Percentiles rank a stretch among this genome's conserved stretches.
Evolutionary conservation across 2,113 vertebrate species (phyloP).

Genomic region (Eulemur macaco): DNA sequence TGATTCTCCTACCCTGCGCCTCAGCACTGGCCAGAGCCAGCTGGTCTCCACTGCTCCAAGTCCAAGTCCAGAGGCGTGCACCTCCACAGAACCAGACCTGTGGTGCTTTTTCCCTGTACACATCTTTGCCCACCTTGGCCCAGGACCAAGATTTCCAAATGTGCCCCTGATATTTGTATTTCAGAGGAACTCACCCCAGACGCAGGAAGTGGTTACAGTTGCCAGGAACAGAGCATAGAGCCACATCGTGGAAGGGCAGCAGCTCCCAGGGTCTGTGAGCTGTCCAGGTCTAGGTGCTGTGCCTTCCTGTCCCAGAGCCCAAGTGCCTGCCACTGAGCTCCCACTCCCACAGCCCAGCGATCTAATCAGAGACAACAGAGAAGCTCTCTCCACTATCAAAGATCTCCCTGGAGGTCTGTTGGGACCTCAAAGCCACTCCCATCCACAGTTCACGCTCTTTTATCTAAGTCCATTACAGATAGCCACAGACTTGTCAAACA

Average conservation of each 20-base stretch:
- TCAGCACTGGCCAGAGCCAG: not conserved
- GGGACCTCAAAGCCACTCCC: not conserved
- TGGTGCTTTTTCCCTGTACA: fast-evolving
- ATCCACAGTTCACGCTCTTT: not conserved
- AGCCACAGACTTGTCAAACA: not conserved
- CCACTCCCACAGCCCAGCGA: not conserved
- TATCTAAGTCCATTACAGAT: not conserved
- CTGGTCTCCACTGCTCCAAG: not conserved
- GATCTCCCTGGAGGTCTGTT: too few species aligned
- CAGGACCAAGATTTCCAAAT: not conserved
- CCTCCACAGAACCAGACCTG: fast-evolving
- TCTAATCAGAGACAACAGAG: not conserved
- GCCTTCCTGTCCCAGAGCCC: too few species aligned
- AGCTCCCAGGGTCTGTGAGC: fast-evolving
- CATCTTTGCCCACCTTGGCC: fast-evolving
- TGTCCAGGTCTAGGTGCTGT: fast-evolving
- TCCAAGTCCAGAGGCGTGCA: fast-evolving
- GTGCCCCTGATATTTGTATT: not conserved
- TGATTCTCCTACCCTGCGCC: not conserved
- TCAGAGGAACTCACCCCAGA: constrained; percentile 46
- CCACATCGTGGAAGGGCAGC: not conserved
- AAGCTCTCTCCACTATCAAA: not conserved
- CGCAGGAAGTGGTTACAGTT: not conserved
- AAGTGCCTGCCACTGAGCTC: too few species aligned
- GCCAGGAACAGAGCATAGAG: not conserved